Evolutionary conservation across 2,797 vertebrate genomes (phyloP), one percentile per base, ranked within the genome.

Genomic region (Myiotriccus ornatus): DNA sequence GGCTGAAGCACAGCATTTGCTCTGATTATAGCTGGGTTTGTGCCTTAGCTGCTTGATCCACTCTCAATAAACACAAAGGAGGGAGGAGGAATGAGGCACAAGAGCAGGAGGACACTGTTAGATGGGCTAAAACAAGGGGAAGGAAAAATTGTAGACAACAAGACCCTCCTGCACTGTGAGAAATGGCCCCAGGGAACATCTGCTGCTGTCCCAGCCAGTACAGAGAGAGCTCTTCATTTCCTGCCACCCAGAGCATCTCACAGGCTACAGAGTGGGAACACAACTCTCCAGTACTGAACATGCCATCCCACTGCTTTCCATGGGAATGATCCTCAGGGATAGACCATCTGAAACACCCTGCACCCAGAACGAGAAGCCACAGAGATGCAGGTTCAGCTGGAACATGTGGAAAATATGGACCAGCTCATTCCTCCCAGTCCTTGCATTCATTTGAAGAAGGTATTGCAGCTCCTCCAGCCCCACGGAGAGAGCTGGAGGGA

Each of bases 331-430:
- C 63, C 75, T 0, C 6, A 28, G 65, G 14, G 5, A 10, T 0
- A 23, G 5, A 6, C 22, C 65, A 28, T 1, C 30, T 3, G 3
- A 12, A 16, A 57, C 35, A n/a, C n/a, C 79, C 56, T 4, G 53
- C 3, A 1, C 1, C 23, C 55, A 6, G 10, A 49, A 27, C 0
- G 23, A 49, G 44, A 44, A 62, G 43, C 5, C 8, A 53, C 9
- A 13, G 74, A 46, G n/a, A 4, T 30, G 44, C 65, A 84, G 25
- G 17, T 15, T 30, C 67, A 27, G 69, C 67, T 3, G 3, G 16
- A 43, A 22, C 12, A 4, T 0, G 2, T 1, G 30, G 57, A 28
- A 59, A 64, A 18, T 0, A 7, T 0, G 14, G n/a, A 77, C 2
- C 41, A 44, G 27, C 7, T 6, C 2, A 0, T 13, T n/a, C 7